phyloP scores from a whole-genome alignment of 2,888 invertebrate species.

The Mimachlamys varia region DNA sequence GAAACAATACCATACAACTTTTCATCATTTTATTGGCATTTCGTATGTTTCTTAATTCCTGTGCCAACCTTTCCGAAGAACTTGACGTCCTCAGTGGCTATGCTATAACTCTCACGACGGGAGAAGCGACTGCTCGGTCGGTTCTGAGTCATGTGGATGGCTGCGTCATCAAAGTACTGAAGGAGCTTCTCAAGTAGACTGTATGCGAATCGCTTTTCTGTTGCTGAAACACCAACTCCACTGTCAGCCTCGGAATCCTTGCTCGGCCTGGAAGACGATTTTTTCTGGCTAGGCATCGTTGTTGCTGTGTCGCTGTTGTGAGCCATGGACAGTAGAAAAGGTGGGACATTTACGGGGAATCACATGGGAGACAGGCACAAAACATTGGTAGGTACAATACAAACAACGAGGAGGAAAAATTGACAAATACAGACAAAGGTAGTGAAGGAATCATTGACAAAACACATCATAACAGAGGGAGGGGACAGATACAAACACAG shows the following conservation, averaged over 20 bases:
- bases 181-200: constrained; percentile 97
- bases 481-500: no score
- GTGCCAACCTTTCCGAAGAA: constrained; percentile 96
- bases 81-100: constrained; percentile 97
- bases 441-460: neutral
- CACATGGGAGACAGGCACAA: constrained; percentile 22
- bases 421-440: neutral
- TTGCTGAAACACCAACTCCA: constrained; percentile 85
- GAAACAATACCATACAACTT: no score
- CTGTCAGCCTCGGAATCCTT: constrained; percentile 77
- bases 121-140: constrained; percentile 98
- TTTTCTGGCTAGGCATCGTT: constrained; percentile 52
- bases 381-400: constrained; percentile 36
- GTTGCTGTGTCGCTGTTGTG: constrained; percentile 56
- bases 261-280: constrained; percentile 74
- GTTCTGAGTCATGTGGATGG: constrained; percentile 91
- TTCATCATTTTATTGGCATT: no score
- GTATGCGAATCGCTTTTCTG: constrained; percentile 97
- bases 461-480: neutral
- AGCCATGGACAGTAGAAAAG: constrained; percentile 57
- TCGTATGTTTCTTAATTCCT: neutral
- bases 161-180: constrained; percentile 97
- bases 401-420: neutral
- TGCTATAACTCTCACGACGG: constrained; percentile 85
- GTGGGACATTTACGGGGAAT: constrained; percentile 38